Evolutionary conservation across 2,888 invertebrate species (phyloP), one percentile per base, ranked within the genome.

Genomic region (Netelia melanura): DNA sequence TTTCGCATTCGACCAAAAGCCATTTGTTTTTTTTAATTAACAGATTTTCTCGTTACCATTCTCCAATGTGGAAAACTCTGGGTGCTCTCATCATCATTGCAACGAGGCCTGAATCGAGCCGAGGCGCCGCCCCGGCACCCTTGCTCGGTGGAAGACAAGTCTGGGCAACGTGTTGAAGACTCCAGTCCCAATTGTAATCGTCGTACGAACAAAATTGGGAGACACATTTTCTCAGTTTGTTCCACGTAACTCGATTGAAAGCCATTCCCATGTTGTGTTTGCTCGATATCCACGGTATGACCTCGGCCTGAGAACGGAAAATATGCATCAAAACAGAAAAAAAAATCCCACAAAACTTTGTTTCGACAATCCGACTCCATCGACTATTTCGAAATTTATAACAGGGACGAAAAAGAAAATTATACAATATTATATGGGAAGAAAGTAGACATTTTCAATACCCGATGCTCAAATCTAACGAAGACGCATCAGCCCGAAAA

Each of bases 141-240:
- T 95, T 95, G 30, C 95, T 95, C 61, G 94, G 91, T 0, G 95
- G 95, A 83, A 97, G 95, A 91, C 97, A 96, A 89, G 97, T 97
- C 94, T 98, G 98, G 0, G 98, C 98, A 74, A 98, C 95, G 93
- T 98, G 97, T 87, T 98, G 97, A 87, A 99, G 94, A 0, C 99
- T 98, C 97, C 99, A 99, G 92, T 99, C 99, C 99, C 99, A 99
- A 93, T 99, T 99, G 94, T 99, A 99, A 92, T 99, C 99, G 92
- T 99, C 99, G 94, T 98, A 99, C 1, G 97, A 96, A 94, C 99
- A 99, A 94, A 99, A 99, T 91, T 97, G 96, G 43, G 97, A 95
- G 8, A 97, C 96, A 92, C 98, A 97, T 43, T 95, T 95, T 91
- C 97, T 96, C 62, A 99, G 96, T 88, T 96, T 96, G 81, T 95